Evolutionary conservation across 2,797 vertebrate species (phyloP), one percentile per base, ranked within the genome.

Genomic region (Hoplostethus mediterraneus): DNA sequence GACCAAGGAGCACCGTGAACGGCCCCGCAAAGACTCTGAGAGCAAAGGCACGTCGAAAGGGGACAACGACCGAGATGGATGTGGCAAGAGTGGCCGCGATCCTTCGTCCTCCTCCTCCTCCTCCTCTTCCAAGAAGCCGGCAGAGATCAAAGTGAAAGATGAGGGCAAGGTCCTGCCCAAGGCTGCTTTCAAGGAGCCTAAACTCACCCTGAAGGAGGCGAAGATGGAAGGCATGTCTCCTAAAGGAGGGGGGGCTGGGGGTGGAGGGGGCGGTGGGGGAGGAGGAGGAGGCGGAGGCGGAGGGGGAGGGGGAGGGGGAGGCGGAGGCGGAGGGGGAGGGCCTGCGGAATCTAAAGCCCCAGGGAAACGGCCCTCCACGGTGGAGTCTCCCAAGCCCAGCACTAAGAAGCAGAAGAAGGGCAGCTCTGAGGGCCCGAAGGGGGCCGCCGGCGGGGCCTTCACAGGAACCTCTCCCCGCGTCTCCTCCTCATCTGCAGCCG

Each of bases 131-230:
- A 96, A 98, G 80, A 99, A 97, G 90, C 95, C 95, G 0, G 89
- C 92, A 0, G 97, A 99, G 84, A 94, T 95, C 92, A 98, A 98
- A 93, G 94, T 94, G 63, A 98, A 97, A 90, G 97, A 99, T 72
- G 97, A 99, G 82, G 90, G 90, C 4, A 99, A 98, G 90, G 94
- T 95, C 5, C 86, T 95, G 1, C 96, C 96, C 72, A 99, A 99
- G 93, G 97, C 96, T 0, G 97, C 97, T 14, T 99, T 99, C 89
- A 99, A 99, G 91, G 98, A 99, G 92, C 98, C 98, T 74, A 99
- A 99, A 88, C 94, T 97, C 90, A 96, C 97, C 2, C 89, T 97
- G 86, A 99, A 98, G 94, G 98, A 99, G 87, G 92, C 96, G 84
- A 99, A 98, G 92, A 93, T 97, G 92, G 98, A 99, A 81, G 96